Evolutionary conservation across 1,140 invertebrate species (phyloP).

Genomic region (Phenacoccus solenopsis): DNA sequence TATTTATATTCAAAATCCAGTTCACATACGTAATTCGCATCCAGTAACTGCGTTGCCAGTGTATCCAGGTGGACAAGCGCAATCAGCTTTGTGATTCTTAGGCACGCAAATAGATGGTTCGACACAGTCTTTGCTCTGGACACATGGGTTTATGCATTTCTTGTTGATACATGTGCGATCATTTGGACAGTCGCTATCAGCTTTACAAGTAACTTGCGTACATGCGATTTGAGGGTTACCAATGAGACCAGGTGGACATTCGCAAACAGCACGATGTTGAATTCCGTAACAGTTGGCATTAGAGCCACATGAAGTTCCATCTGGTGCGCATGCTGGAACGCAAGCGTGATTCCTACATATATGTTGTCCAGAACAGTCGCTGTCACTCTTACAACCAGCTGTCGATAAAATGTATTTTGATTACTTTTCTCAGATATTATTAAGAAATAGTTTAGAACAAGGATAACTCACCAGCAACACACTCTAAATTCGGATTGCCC

Average conservation of each 20-base stretch:
- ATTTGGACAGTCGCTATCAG: conserved; percentile 58
- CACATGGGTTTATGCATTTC: conserved; percentile 64
- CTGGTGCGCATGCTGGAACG: conserved; percentile 57
- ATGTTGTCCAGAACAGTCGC: conserved; percentile 61
- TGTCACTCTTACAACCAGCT: conserved; percentile 42
- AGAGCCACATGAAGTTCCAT: conserved; percentile 49
- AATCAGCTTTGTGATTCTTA: conserved; percentile 59
- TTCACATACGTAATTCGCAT: conserved; percentile 50
- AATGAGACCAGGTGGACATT: conserved; percentile 61
- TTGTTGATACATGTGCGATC: conserved; percentile 65
- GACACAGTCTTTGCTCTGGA: conserved; percentile 47
- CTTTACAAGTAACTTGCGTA: conserved; percentile 57
- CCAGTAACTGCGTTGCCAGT: conserved; percentile 52
- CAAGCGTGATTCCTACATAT: conserved; percentile 65
- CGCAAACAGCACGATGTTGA: conserved; percentile 65
- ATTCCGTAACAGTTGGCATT: conserved; percentile 59
- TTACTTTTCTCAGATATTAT: not conserved
- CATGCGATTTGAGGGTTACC: conserved; percentile 69
- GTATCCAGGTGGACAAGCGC: conserved; percentile 63
- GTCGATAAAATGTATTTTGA: not conserved
- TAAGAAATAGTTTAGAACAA: not conserved
- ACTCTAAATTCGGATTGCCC: conserved; percentile 64
- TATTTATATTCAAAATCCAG: not conserved
- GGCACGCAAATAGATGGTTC: conserved; percentile 57
- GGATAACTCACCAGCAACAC: conserved; percentile 41